A percentile compares a stretch with the other conserved stretches of the same genome.
These are phyloP conservation scores for Oxyscelio sp. DNA, from an alignment of 2,888 invertebrate species.

Conservation along the genomic window DNA sequence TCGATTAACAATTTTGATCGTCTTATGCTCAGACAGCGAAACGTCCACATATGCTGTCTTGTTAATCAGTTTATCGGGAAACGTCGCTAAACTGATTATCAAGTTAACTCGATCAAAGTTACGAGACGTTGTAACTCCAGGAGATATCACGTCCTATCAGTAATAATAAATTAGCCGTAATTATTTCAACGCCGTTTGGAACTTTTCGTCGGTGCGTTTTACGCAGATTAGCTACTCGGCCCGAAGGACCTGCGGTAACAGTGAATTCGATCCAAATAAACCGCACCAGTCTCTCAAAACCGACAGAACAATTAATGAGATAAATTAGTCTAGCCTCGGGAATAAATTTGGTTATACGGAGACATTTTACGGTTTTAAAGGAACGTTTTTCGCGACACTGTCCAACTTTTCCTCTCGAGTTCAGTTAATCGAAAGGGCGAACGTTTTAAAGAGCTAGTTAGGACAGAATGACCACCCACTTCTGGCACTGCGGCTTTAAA, in stretches of 20 bases:
- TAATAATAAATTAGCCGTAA: conserved; percentile 49
- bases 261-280: no score
- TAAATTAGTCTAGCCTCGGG: no score
- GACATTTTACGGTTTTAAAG: no score
- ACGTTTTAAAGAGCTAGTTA: no score
- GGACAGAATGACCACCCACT: no score
- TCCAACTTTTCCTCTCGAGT: no score
- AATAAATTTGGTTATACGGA: no score
- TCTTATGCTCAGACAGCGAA: conserved; percentile 42
- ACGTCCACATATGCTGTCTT: conserved; percentile 30
- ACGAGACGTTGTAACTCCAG: conserved; percentile 30
- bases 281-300: no score
- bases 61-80: conserved; percentile 52
- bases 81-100: conserved; percentile 49
- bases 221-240: conserved; percentile 15
- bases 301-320: no score
- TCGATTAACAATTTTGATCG: conserved; percentile 34
- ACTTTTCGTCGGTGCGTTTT: conserved; percentile 13
- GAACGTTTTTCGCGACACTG: no score
- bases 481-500: no score
- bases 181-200: conserved; percentile 23
- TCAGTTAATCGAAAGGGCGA: no score
- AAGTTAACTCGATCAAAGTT: conserved; percentile 59
- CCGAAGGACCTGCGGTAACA: conserved; percentile 10
- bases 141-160: conserved; percentile 19